Base-by-base conservation (phyloP, 2,888 invertebrate genomes). In the Diaprepes abbreviatus region DNA sequence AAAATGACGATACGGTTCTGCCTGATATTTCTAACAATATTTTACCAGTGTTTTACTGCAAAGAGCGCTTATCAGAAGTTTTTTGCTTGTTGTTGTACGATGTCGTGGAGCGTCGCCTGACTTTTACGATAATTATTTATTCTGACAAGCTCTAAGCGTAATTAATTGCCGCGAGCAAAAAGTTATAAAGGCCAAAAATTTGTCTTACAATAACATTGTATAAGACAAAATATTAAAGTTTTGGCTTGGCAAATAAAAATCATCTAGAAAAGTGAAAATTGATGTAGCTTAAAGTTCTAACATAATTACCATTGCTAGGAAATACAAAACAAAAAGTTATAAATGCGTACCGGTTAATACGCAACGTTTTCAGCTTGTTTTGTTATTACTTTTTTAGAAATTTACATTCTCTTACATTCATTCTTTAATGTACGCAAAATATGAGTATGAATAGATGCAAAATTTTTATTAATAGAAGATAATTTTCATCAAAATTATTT, bases 61-160 rank as follows among this genome's bases (percentile, higher is more conserved):
- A 50, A 66, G 58, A 57, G 50, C 66, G 58, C 58, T 66, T 66
- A 66, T 66, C 66, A 59, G 58, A 54, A 58, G 59, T 57, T 68
- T 67, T 68, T 68, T 68, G 63, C 58, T 48, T 35, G 57, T 63
- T 57, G 68, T 57, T 63, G 36, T 62, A 59, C 40, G 50, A 59
- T 59, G 60, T 68, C 63, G 57, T 48, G 24, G 36, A 43, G 33
- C 40, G 35, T 48, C 57, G 43, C 59, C 17, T 59, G 55, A 33
- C 50, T 50, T 16, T 31, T 24, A 59, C 58, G 63, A 57, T 68
- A 68, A 68, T 68, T 63, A 68, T 68, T 68, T 68, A 68, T 68
- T 68, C 68, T 68, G 68, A 63, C 68, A 68, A 17, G 68, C 55
- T 62, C 45, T 62, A 67, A 67, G 54, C 67, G 55, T 62, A 67